phyloP scores from a whole-genome alignment of 2,113 vertebrate genomes.

The Syngnathoides biaculeatus region DNA sequence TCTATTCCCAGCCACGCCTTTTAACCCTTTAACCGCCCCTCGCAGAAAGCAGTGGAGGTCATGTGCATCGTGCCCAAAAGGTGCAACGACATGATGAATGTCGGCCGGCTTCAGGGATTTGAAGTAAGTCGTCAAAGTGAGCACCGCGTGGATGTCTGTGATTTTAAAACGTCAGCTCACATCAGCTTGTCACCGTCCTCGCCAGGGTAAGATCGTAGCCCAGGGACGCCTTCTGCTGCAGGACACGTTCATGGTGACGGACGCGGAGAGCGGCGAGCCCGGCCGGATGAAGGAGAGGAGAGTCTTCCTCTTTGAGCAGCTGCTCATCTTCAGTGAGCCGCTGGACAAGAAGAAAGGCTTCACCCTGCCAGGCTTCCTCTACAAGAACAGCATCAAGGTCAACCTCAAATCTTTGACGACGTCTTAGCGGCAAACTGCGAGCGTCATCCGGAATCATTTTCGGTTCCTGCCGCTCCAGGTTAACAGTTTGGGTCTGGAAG shows the following conservation, averaged over 20 bases:
- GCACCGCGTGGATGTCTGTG: background rate
- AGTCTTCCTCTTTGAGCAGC: slow-evolving; percentile 97
- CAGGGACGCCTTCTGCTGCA: slow-evolving; percentile 96
- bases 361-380: slow-evolving; percentile 93
- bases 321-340: slow-evolving; percentile 96
- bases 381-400: slow-evolving; percentile 98
- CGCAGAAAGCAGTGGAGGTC: slow-evolving; percentile 93
- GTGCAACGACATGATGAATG: slow-evolving; percentile 99
- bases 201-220: slow-evolving; percentile 94
- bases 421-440: background rate
- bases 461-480: slow-evolving; percentile 66
- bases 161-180: background rate
- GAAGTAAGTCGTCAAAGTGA: slow-evolving; percentile 77
- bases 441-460: background rate
- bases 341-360: slow-evolving; percentile 97
- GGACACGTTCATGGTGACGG: slow-evolving; percentile 92
- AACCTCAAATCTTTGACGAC: background rate
- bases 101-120: slow-evolving; percentile 95
- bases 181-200: background rate
- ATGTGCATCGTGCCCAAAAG: slow-evolving; percentile 97
- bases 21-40: slow-evolving; percentile 7
- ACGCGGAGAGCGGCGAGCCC: slow-evolving; percentile 81
- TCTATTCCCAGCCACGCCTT: background rate
- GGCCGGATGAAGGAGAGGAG: slow-evolving; percentile 91
- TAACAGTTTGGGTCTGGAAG: slow-evolving; percentile 92